phyloP scores from a whole-genome alignment of 2,888 invertebrate genomes.

The Eurytoma californica region DNA sequence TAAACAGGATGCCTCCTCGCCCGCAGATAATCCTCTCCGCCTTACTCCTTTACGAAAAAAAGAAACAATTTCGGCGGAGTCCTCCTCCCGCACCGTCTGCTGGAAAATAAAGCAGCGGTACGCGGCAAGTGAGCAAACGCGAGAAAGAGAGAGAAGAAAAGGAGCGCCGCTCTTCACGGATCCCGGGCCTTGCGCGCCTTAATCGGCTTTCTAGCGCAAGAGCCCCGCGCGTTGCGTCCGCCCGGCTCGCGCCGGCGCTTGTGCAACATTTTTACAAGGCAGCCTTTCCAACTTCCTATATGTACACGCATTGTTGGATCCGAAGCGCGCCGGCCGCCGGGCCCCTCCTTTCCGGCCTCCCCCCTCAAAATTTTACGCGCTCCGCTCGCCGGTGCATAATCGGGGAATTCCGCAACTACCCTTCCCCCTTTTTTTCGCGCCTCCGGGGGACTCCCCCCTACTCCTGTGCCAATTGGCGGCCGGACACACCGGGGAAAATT shows the following conservation, averaged over 20 bases:
- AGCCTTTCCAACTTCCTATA: constrained; percentile 53
- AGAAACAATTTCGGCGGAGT: too few species aligned
- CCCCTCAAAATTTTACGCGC: neutral
- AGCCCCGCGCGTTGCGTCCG: constrained; percentile 33
- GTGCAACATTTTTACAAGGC: constrained; percentile 53
- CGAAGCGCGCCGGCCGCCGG: constrained; percentile 14
- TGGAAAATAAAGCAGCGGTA: too few species aligned
- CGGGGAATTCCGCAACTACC: neutral
- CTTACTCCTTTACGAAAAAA: too few species aligned
- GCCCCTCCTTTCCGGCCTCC: constrained; percentile 8
- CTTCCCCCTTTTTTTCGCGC: neutral
- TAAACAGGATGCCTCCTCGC: neutral
- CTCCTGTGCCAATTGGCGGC: neutral
- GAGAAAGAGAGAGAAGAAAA: neutral
- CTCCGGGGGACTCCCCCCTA: neutral
- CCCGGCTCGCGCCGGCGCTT: constrained; percentile 7
- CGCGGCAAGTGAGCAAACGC: too few species aligned
- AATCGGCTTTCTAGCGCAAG: constrained; percentile 53
- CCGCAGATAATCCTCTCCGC: too few species aligned
- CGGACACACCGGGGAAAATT: too few species aligned
- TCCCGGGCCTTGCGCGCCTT: constrained; percentile 24
- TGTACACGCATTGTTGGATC: neutral
- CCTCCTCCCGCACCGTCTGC: too few species aligned
- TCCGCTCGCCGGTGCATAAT: neutral
- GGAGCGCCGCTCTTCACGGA: constrained; percentile 8